phyloP scores from a whole-genome alignment of 2,888 invertebrate species.

The Drosophila anomelani region DNA sequence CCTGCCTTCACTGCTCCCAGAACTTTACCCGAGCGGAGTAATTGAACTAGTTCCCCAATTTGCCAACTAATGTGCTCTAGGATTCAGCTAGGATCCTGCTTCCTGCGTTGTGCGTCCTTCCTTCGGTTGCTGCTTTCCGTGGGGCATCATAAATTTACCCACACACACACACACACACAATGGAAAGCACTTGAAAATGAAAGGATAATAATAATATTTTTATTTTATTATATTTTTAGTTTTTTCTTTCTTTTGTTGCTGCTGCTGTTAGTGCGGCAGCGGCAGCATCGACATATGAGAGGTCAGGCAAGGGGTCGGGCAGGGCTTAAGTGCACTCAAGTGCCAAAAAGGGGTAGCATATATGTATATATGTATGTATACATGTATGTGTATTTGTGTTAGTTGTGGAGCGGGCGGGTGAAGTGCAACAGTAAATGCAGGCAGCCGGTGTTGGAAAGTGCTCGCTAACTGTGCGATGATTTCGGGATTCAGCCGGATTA shows the following conservation, averaged over 20 bases:
- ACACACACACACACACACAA: constrained; percentile 43
- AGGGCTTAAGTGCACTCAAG: constrained; percentile 42
- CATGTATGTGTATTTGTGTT: background rate
- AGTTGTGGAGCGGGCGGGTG: background rate
- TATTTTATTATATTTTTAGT: constrained; percentile 49
- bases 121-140: constrained; percentile 2
- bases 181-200: constrained; percentile 58
- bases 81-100: constrained; percentile 18
- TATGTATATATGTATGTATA: background rate
- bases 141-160: constrained; percentile 16
- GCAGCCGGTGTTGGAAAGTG: constrained; percentile 32
- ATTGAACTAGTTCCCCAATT: constrained; percentile 48
- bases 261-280: background rate
- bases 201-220: constrained; percentile 55
- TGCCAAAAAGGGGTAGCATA: constrained; percentile 29
- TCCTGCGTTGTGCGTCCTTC: background rate
- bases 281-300: constrained; percentile 32
- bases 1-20: background rate
- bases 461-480: constrained; percentile 44
- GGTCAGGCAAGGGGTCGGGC: constrained; percentile 29
- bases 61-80: constrained; percentile 42
- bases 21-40: constrained; percentile 40
- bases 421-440: constrained; percentile 29
- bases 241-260: constrained; percentile 10
- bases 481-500: constrained; percentile 43